A percentile compares a stretch with the other conserved stretches of the same genome.
Conservation (phyloP, 2,888 invertebrate genomes). For the Microplitis manilae region DNA sequence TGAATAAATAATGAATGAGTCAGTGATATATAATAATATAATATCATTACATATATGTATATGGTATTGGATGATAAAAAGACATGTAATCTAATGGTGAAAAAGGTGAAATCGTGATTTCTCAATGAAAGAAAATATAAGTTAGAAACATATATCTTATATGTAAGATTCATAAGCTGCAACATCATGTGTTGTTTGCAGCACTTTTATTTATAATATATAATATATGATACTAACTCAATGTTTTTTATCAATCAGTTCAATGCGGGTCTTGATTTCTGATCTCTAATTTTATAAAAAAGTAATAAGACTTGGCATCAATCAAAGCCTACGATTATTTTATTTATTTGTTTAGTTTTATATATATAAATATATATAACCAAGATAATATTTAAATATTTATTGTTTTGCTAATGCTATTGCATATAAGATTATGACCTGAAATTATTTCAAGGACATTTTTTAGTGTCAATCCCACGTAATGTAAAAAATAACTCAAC, state of each 20-base stretch:
- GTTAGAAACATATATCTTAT: background rate
- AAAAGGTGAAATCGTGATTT: slow-evolving; percentile 43
- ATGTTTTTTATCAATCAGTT: background rate
- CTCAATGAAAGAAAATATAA: slow-evolving; percentile 31
- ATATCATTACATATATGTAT: background rate
- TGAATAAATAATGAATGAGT: background rate
- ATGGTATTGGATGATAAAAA: background rate
- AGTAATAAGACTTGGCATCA: background rate
- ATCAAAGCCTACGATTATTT: background rate
- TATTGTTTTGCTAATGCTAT: background rate
- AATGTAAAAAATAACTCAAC: background rate
- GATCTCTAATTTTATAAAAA: background rate
- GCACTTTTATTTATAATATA: slow-evolving; percentile 2
- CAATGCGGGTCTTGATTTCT: background rate
- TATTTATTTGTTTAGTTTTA: background rate
- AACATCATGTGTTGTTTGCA: slow-evolving; percentile 18
- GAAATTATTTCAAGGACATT: background rate
- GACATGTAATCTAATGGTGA: slow-evolving; percentile 22
- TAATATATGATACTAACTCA: background rate
- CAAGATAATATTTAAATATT: background rate
- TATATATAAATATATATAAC: no score
- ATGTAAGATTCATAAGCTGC: slow-evolving; percentile 15
- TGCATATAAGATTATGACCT: background rate
- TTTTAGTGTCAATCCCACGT: background rate
- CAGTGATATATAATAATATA: background rate